Base-by-base conservation (phyloP, 2,113 vertebrate genomes). In the Xenopus laevis region DNA sequence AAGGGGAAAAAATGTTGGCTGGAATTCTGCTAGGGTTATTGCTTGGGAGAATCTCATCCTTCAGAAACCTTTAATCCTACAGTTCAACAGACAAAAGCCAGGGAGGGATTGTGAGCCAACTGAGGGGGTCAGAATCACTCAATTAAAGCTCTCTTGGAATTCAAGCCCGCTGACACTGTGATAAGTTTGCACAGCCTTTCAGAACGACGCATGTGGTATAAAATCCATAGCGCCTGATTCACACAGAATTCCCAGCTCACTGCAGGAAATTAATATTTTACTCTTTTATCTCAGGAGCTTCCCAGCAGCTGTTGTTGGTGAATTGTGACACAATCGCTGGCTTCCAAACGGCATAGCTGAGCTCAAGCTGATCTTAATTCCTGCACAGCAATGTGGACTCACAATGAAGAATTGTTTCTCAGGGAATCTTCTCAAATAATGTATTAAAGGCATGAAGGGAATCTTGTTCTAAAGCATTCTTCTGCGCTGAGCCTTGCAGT, bases 251-350 rank as follows among this genome's bases (percentile, higher is more conserved):
- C 72, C 44, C 73, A 27, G 78, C 71, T 23, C 77, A 17, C 74
- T 27, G 78, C 71, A 66, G 78, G 65, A 59, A 77, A 79, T 78
- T 10, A 60, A 21, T 80, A 55, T 80, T 78, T 50, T 55, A 30
- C 62, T n/a, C 78, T 74, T 61, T 15, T 58, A 67, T 7, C 5
- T 17, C 23, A 8, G 58, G 17, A 47, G 68, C 8, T 15, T 27
- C 68, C 4, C 44, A 62, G 68, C 59, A 71, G 79, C 80, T 18
- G 82, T 73, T 60, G 77, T 65, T 10, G 18, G 71, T 71, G 67
- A 50, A 17, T 74, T 23, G 53, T 78, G 81, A 59, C 52, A 78
- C n/a, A 63, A 1, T 46, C 23, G 23, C 58, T 13, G 69, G 69
- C 59, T 55, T 2, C 12, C n/a, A 59, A 71, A 47, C 64, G 59